Conservation (phyloP, 2,888 invertebrate genomes). For the Caenorhabditis macrosperma region DNA sequence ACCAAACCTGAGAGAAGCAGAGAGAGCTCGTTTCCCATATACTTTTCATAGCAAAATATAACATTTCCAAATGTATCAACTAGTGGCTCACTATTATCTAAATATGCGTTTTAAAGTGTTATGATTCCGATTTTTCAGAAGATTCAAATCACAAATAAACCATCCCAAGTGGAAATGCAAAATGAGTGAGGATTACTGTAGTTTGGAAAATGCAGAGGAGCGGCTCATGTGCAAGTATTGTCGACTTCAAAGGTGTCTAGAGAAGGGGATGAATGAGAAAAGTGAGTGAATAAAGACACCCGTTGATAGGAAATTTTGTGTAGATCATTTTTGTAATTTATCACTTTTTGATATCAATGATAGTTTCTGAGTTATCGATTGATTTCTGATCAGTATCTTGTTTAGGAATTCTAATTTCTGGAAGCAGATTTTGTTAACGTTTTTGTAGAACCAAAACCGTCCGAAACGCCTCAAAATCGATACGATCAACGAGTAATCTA, state of each 20-base stretch:
- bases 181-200: neutral
- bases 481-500: conserved; percentile 16
- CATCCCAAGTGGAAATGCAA: neutral
- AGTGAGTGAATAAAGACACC: conserved; percentile 13
- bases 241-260: conserved; percentile 30
- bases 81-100: no score
- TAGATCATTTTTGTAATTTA: neutral
- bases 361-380: neutral
- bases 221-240: conserved; percentile 27
- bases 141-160: neutral
- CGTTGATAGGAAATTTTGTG: neutral
- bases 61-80: no score
- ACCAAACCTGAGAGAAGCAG: no score
- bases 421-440: no score
- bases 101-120: no score
- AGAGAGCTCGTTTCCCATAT: no score
- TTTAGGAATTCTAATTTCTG: no score
- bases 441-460: no score
- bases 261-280: conserved; percentile 17
- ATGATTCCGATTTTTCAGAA: neutral
- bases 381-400: no score
- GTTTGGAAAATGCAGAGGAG: neutral
- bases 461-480: no score
- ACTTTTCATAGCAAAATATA: no score
- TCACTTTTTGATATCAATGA: neutral